Conservation (phyloP, 2,113 vertebrate species). For the Philantomba maxwellii region DNA sequence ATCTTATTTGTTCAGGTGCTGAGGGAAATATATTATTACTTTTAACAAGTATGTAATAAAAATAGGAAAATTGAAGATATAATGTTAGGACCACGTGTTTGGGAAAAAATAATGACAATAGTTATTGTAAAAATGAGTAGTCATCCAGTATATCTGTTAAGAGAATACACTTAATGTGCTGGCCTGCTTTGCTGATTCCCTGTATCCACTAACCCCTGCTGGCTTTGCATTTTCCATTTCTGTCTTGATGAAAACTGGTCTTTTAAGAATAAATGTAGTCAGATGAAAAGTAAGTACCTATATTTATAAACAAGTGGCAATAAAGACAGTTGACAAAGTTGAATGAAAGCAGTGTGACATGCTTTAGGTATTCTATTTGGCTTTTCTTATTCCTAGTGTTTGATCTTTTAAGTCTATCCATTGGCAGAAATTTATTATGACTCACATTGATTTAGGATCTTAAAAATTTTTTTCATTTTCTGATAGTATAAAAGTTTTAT, state of each 20-base stretch:
- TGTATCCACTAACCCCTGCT: not conserved
- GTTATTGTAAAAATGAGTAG: not conserved
- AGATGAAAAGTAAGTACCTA: not conserved
- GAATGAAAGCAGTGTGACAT: not conserved
- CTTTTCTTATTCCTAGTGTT: not conserved
- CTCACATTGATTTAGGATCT: not conserved
- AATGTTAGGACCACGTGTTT: not conserved
- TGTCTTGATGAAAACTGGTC: not conserved
- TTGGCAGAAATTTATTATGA: not conserved
- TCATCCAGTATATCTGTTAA: not conserved
- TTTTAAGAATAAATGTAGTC: not conserved
- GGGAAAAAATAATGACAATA: not conserved
- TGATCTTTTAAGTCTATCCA: not conserved
- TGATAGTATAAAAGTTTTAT: not conserved
- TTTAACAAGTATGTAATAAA: not conserved
- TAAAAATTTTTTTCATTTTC: not conserved
- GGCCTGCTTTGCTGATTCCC: not conserved
- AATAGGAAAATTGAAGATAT: not conserved
- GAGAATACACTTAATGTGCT: not conserved
- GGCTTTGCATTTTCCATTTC: not conserved
- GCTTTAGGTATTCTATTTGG: not conserved
- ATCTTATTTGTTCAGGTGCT: not conserved
- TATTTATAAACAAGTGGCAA: not conserved
- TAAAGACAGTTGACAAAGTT: not conserved
- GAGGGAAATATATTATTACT: not conserved